Evolutionary conservation across 2,888 invertebrate genomes (phyloP).

Genomic region (Xestoiulus laeticollis): DNA sequence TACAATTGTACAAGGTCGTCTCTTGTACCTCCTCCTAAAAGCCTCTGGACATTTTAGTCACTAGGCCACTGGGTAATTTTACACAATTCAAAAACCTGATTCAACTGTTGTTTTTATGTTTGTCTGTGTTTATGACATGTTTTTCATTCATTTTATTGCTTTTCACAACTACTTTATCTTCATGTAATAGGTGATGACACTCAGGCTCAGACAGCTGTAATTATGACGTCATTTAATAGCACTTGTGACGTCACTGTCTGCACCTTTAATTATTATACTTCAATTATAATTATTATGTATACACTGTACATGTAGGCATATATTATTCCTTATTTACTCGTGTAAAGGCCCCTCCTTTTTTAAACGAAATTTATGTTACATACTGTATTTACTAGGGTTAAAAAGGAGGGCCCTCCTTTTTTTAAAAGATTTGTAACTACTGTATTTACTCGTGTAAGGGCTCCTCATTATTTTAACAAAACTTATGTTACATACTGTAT

Average conservation of each 20-base stretch:
- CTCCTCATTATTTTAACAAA: too few relatives aligned
- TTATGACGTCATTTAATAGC: neutral
- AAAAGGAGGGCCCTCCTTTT: too few relatives aligned
- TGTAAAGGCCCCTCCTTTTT: too few relatives aligned
- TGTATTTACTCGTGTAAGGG: too few relatives aligned
- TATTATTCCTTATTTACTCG: too few relatives aligned
- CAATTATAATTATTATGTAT: too few relatives aligned
- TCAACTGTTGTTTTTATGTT: neutral
- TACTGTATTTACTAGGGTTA: too few relatives aligned
- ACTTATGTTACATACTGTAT: too few relatives aligned
- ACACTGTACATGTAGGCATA: too few relatives aligned
- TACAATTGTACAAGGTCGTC: neutral
- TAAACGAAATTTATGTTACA: too few relatives aligned
- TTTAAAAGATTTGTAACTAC: too few relatives aligned
- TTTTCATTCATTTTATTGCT: neutral
- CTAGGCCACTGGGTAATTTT: constrained; percentile 10
- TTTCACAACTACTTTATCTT: neutral
- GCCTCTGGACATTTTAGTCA: neutral
- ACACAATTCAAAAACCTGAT: neutral
- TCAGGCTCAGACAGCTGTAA: neutral
- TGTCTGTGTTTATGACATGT: too few relatives aligned
- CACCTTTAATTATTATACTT: neutral
- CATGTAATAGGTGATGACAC: neutral
- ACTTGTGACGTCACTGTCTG: neutral
- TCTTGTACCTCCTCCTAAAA: neutral